phyloP scores from a whole-genome alignment of 2,888 invertebrate species.

The Creontiades dilutus region DNA sequence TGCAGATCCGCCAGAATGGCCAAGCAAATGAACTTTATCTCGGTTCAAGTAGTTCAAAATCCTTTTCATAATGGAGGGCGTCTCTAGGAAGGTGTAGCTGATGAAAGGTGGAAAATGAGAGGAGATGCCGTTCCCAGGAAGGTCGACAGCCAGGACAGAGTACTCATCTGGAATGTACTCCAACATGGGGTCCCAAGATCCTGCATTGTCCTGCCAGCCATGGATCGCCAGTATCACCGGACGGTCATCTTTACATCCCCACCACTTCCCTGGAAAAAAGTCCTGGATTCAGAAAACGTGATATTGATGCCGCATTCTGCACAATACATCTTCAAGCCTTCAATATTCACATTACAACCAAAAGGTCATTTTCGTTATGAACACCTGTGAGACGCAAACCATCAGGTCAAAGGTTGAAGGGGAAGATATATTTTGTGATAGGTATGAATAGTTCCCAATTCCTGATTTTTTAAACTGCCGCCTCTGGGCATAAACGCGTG shows the following conservation, averaged over 20 bases:
- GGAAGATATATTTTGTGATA: too few species aligned
- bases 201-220: slow-evolving; percentile 90
- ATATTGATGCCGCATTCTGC: neutral
- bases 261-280: slow-evolving; percentile 81
- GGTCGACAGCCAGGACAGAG: slow-evolving; percentile 83
- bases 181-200: slow-evolving; percentile 85
- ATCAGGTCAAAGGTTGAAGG: too few species aligned
- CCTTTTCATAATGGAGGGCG: slow-evolving; percentile 48
- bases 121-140: slow-evolving; percentile 86
- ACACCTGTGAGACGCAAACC: too few species aligned
- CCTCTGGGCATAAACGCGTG: too few species aligned
- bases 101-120: slow-evolving; percentile 82
- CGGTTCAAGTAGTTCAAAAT: slow-evolving; percentile 71
- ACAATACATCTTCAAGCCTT: neutral
- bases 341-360: neutral
- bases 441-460: too few species aligned
- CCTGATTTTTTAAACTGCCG: too few species aligned
- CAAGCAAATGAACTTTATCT: slow-evolving; percentile 81
- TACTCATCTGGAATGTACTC: slow-evolving; percentile 81
- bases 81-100: slow-evolving; percentile 70
- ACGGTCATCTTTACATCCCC: slow-evolving; percentile 83
- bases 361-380: too few species aligned
- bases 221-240: slow-evolving; percentile 85
- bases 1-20: slow-evolving; percentile 89
- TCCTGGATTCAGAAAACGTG: neutral